Conservation (phyloP, 2,113 vertebrate genomes). For the Erinaceus europaeus region DNA sequence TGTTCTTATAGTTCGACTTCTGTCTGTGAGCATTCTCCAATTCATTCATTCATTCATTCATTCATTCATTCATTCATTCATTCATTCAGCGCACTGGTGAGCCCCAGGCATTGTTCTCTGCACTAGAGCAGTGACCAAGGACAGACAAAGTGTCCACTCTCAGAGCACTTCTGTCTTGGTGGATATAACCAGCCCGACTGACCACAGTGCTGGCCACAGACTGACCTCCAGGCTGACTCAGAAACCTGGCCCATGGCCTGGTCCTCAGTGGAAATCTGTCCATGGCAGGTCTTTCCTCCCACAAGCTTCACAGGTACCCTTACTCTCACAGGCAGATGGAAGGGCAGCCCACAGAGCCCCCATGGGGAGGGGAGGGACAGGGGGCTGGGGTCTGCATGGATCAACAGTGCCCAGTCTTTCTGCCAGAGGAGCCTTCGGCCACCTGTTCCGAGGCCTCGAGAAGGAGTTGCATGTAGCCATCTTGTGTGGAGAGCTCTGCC, state of each 20-base stretch:
- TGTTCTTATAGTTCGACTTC: too few relatives aligned
- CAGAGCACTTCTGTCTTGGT: too few relatives aligned
- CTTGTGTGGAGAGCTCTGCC: too few relatives aligned
- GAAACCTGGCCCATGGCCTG: background rate
- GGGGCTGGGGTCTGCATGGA: background rate
- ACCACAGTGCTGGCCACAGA: background rate
- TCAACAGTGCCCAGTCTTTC: rapidly evolving
- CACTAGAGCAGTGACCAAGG: too few relatives aligned
- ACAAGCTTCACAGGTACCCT: rapidly evolving
- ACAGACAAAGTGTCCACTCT: too few relatives aligned
- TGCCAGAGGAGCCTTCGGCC: rapidly evolving
- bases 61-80: too few relatives aligned
- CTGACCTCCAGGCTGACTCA: background rate
- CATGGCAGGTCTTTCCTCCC: too few relatives aligned
- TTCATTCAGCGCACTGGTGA: too few relatives aligned
- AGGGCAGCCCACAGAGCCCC: too few relatives aligned
- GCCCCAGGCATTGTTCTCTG: background rate
- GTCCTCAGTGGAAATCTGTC: background rate
- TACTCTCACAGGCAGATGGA: rapidly evolving
- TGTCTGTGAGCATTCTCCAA: too few relatives aligned
- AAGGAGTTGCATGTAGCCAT: background rate
- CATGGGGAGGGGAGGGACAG: rapidly evolving
- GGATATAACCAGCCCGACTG: background rate
- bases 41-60: too few relatives aligned
- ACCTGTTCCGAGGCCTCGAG: background rate